A percentile compares a stretch with the other conserved stretches of the same genome.
Evolutionary conservation across 2,797 vertebrate species (phyloP).

Genomic region (Phrynocephalus forsythii): DNA sequence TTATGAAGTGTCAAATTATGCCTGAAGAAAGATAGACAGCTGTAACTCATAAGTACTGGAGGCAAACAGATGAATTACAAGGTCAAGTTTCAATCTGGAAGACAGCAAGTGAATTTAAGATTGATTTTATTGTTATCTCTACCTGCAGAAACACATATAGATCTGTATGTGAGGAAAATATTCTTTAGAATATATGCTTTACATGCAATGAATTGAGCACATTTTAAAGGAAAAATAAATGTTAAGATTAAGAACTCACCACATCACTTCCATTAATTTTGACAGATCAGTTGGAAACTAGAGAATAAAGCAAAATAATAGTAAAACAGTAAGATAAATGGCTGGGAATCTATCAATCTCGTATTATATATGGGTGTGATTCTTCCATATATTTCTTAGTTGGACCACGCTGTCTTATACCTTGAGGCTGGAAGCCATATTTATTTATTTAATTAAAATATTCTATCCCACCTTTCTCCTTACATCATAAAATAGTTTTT

Average conservation of each 20-base stretch:
- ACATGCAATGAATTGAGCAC: slow-evolving; percentile 7
- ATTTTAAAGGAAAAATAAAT: slow-evolving; percentile 34
- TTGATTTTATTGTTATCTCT: slow-evolving; percentile 54
- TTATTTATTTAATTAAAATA: no score
- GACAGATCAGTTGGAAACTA: slow-evolving; percentile 5
- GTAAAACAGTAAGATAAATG: not conserved
- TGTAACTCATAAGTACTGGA: slow-evolving; percentile 59
- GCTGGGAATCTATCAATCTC: not conserved
- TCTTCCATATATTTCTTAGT: not conserved
- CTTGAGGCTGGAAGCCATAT: no score
- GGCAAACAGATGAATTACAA: slow-evolving; percentile 58
- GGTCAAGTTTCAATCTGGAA: slow-evolving; percentile 50
- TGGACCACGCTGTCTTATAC: no score
- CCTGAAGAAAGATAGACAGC: slow-evolving; percentile 68
- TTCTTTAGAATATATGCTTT: slow-evolving; percentile 12
- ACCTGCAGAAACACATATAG: slow-evolving; percentile 34
- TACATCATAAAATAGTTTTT: no score
- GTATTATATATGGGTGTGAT: not conserved
- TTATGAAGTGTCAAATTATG: slow-evolving; percentile 63
- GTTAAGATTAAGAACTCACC: slow-evolving; percentile 14
- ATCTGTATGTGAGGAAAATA: not conserved
- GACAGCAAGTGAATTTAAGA: slow-evolving; percentile 24
- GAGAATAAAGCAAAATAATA: not conserved
- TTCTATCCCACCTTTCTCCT: no score
- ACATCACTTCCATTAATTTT: not conserved